Evolutionary conservation across 92 coral and sea anemone genomes (phyloP).

Genomic region (Paragorgia papillata): DNA sequence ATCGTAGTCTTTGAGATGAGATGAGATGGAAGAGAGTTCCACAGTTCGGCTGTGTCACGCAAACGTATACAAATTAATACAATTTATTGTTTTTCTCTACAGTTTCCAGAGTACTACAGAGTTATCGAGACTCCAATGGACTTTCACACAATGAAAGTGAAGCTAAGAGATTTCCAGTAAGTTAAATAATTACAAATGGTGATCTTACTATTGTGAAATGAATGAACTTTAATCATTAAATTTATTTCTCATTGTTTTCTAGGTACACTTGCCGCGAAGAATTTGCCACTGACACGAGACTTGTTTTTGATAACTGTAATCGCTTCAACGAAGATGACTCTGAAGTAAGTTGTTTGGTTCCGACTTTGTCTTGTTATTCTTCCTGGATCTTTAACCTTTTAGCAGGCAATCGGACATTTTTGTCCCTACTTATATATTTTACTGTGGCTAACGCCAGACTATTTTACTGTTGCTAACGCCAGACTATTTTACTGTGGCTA

Average conservation of each 20-base stretch:
- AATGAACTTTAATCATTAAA: too few relatives aligned
- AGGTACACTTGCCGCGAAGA: conserved; percentile 84
- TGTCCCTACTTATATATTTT: too few relatives aligned
- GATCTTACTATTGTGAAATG: neutral
- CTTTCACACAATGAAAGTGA: conserved; percentile 98
- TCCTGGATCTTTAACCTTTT: neutral
- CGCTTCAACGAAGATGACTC: conserved; percentile 99
- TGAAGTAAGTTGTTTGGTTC: conserved; percentile 61
- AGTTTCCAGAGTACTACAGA: conserved; percentile 97
- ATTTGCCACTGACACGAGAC: conserved; percentile 88
- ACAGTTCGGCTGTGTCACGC: too few relatives aligned
- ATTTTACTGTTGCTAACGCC: too few relatives aligned
- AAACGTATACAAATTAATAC: too few relatives aligned
- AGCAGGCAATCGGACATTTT: conserved; percentile 83
- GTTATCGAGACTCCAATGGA: conserved; percentile 93
- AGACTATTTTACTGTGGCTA: too few relatives aligned
- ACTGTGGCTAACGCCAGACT: too few relatives aligned
- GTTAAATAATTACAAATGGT: conserved; percentile 27
- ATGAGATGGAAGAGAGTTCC: too few relatives aligned
- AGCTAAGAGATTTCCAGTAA: conserved; percentile 97
- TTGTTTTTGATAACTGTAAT: conserved; percentile 91
- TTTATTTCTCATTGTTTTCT: neutral
- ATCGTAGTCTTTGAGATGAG: too few relatives aligned
- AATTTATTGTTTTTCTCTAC: neutral
- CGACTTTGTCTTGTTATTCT: neutral